phyloP scores from a whole-genome alignment of 2,888 invertebrate genomes.

The Napeogenes sylphis region DNA sequence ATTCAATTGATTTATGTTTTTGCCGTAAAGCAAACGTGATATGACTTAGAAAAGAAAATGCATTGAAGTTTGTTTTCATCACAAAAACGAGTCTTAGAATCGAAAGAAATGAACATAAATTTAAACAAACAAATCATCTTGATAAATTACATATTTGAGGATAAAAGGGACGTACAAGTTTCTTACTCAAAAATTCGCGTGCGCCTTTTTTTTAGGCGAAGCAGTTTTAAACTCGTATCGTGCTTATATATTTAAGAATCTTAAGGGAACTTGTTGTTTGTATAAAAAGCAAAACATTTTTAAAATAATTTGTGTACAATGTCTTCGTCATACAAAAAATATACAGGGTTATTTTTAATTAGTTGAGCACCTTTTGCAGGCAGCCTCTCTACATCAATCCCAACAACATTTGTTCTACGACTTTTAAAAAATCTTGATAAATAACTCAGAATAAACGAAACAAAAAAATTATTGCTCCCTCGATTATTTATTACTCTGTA shows the following conservation, averaged over 20 bases:
- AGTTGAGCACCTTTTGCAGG: too few relatives aligned
- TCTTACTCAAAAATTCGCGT: not conserved
- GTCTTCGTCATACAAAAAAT: too few relatives aligned
- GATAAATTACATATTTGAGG: constrained; percentile 37
- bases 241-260: constrained; percentile 52
- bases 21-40: too few relatives aligned
- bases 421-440: too few relatives aligned
- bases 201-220: constrained; percentile 44
- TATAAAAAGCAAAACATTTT: constrained; percentile 18
- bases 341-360: too few relatives aligned
- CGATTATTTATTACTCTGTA: too few relatives aligned
- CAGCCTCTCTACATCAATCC: too few relatives aligned
- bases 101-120: constrained; percentile 24
- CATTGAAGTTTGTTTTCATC: not conserved
- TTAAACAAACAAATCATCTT: constrained; percentile 34
- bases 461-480: too few relatives aligned
- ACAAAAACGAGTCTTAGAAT: constrained; percentile 15
- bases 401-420: too few relatives aligned
- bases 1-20: constrained; percentile 7
- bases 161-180: constrained; percentile 24
- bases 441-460: too few relatives aligned
- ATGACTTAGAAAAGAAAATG: too few relatives aligned
- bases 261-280: constrained; percentile 46
- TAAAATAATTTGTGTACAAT: not conserved
- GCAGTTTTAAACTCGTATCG: constrained; percentile 50